A percentile compares a stretch with the other conserved stretches of the same genome.
Evolutionary conservation across 2,797 vertebrate species (phyloP).

Genomic region (Lepidocolaptes lacrymiger): DNA sequence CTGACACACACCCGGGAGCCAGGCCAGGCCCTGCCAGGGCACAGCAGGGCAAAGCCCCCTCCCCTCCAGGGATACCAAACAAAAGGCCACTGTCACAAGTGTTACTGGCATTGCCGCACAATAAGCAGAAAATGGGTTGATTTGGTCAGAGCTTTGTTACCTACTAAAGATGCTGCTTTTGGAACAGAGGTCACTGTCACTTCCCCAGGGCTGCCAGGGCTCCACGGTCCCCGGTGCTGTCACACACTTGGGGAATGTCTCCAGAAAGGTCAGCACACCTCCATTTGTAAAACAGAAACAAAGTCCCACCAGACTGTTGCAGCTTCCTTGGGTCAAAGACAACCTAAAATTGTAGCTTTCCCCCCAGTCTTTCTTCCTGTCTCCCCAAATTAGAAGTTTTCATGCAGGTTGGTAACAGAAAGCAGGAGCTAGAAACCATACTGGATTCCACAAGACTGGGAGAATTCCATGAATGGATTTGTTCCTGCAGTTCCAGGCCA

Average conservation of each 20-base stretch:
- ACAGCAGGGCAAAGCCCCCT: neutral
- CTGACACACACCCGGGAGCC: neutral
- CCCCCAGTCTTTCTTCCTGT: neutral
- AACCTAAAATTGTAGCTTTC: neutral
- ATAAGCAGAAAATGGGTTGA: neutral
- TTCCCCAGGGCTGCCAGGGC: neutral
- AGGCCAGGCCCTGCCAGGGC: neutral
- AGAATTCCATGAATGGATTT: neutral
- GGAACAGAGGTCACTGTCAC: rapidly evolving
- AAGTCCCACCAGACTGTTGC: neutral
- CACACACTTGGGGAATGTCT: too few species aligned
- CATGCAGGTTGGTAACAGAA: neutral
- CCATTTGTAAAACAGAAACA: neutral
- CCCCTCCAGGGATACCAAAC: neutral
- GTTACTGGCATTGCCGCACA: neutral
- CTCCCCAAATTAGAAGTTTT: neutral
- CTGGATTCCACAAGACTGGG: neutral
- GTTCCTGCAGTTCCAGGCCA: neutral
- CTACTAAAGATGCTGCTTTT: neutral
- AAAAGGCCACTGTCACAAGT: rapidly evolving
- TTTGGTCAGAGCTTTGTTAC: neutral
- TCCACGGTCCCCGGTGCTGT: rapidly evolving
- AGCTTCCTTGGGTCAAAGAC: neutral
- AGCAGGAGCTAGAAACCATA: neutral
- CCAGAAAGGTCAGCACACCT: neutral